A percentile compares a stretch with the other conserved stretches of the same genome.
Evolutionary conservation across 2,797 vertebrate genomes (phyloP).

Genomic region (Cottoperca gobio): DNA sequence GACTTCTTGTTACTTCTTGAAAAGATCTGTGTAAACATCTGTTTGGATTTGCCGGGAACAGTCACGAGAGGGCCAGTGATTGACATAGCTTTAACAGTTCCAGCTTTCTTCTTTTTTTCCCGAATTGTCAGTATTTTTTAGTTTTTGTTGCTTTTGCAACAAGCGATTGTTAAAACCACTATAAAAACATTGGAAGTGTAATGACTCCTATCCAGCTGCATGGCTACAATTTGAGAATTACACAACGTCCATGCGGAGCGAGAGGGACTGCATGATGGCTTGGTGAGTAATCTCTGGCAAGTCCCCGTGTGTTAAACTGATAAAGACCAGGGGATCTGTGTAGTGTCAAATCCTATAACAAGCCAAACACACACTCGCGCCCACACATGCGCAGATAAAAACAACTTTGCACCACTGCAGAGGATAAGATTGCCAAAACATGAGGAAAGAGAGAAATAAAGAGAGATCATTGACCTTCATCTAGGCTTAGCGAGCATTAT

Average conservation of each 20-base stretch:
- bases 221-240: conserved; percentile 45
- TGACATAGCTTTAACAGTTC: conserved; percentile 28
- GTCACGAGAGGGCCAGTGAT: conserved; percentile 44
- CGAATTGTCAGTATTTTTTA: background rate
- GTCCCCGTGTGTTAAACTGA: conserved; percentile 73
- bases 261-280: conserved; percentile 58
- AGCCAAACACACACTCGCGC: conserved; percentile 44
- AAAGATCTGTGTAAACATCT: conserved; percentile 57
- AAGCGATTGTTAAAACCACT: conserved; percentile 14
- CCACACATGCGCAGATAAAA: conserved; percentile 36
- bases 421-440: conserved; percentile 28
- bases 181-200: conserved; percentile 21
- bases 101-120: conserved; percentile 15
- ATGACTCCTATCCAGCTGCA: conserved; percentile 44
- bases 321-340: conserved; percentile 77
- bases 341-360: conserved; percentile 74
- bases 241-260: conserved; percentile 37
- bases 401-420: conserved; percentile 38
- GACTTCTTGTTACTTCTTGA: conserved; percentile 58
- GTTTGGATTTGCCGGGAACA: conserved; percentile 39
- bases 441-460: conserved; percentile 32
- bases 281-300: conserved; percentile 74
- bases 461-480: conserved; percentile 46
- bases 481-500: conserved; percentile 35
- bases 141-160: conserved; percentile 1